Conservation (phyloP, 2,888 invertebrate species). For the Drosophila longiperda region DNA sequence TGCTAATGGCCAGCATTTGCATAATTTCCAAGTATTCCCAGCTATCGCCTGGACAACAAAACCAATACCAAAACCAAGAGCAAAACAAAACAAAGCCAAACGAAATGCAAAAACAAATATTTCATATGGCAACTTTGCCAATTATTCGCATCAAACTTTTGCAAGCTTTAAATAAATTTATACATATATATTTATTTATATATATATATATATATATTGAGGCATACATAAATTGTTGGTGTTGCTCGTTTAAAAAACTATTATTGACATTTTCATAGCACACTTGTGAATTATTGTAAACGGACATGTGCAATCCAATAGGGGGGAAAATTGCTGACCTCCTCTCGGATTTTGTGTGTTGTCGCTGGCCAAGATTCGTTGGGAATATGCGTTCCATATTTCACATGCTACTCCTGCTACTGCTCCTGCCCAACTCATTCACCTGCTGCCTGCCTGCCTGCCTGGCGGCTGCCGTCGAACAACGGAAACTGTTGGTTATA, state of each 20-base stretch:
- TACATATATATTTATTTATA: constrained; percentile 3
- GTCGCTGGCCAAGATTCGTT: constrained; percentile 13
- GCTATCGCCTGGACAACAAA: constrained; percentile 2
- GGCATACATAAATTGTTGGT: constrained; percentile 42
- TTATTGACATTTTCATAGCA: constrained; percentile 75
- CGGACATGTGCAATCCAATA: constrained; percentile 65
- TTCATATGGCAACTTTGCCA: constrained; percentile 55
- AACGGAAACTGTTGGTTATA: constrained; percentile 76
- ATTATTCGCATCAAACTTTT: constrained; percentile 27
- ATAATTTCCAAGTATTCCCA: constrained; percentile 65
- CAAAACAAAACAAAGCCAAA: constrained; percentile 12
- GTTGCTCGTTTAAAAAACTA: constrained; percentile 65
- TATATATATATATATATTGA: not conserved
- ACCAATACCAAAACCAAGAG: not conserved
- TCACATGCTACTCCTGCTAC: constrained; percentile 21
- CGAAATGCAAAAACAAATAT: constrained; percentile 40
- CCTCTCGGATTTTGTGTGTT: not conserved
- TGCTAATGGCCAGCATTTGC: constrained; percentile 76
- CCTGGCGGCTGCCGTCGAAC: constrained; percentile 34
- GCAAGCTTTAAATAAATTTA: constrained; percentile 57
- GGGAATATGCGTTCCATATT: constrained; percentile 44
- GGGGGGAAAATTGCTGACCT: not conserved
- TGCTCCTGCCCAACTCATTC: not conserved
- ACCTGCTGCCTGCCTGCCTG: constrained; percentile 10
- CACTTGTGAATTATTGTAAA: constrained; percentile 69